A percentile compares a stretch with the other conserved stretches of the same genome.
Evolutionary conservation across 1,140 invertebrate species (phyloP).

Genomic region (Lepidurus apus): DNA sequence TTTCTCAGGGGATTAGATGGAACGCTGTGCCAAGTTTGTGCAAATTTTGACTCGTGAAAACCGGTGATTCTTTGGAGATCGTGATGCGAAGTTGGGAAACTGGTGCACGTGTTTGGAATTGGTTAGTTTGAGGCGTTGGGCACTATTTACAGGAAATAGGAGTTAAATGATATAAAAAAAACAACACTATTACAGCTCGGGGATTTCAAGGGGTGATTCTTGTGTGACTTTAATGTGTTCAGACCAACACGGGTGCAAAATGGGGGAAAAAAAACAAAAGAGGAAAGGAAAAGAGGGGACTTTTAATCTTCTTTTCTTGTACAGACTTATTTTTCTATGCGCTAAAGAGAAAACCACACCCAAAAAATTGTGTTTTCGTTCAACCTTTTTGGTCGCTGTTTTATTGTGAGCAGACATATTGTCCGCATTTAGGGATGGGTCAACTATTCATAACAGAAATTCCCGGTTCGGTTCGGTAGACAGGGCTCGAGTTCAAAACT

Average conservation of each 20-base stretch:
- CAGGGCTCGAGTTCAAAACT: background rate
- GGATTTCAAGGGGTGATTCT: background rate
- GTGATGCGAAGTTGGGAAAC: background rate
- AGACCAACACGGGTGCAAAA: slow-evolving; percentile 14
- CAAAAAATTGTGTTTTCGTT: background rate
- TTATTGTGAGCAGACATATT: background rate
- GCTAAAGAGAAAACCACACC: background rate
- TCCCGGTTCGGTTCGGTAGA: background rate
- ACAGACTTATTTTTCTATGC: slow-evolving; percentile 19
- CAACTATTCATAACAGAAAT: background rate
- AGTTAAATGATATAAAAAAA: background rate
- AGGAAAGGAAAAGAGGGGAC: background rate
- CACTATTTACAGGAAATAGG: background rate
- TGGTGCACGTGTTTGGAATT: background rate
- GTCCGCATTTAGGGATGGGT: background rate
- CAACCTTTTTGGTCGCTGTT: background rate
- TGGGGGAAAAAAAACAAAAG: background rate
- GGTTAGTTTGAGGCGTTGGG: background rate
- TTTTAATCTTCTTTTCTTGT: background rate
- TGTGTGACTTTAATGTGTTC: slow-evolving; percentile 1
- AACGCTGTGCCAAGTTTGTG: slow-evolving; percentile 14
- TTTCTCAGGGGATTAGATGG: background rate
- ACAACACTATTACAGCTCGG: slow-evolving; percentile 6
- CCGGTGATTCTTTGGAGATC: background rate
- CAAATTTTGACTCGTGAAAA: background rate